Conservation (phyloP, 2,113 vertebrate species). For the Melierax canorus region DNA sequence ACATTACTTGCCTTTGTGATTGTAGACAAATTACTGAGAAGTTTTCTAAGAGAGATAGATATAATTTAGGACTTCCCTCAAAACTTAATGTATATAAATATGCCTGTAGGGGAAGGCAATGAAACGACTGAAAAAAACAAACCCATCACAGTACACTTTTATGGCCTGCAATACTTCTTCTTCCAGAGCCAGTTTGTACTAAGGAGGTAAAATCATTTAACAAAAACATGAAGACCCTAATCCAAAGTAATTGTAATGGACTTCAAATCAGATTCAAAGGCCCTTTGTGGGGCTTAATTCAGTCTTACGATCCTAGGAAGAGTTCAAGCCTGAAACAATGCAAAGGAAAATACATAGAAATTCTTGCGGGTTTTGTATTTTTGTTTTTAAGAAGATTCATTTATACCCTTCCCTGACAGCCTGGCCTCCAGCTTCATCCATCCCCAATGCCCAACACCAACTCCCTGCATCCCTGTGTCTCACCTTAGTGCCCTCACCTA, state of each 20-base stretch:
- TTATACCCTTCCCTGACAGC: neutral
- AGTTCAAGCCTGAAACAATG: neutral
- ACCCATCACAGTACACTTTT: neutral
- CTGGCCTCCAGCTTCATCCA: neutral
- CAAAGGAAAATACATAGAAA: neutral
- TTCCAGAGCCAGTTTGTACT: neutral
- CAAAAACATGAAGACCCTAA: neutral
- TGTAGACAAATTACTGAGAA: neutral
- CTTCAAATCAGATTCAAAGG: neutral
- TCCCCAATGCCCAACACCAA: rapidly evolving
- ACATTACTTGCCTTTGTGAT: neutral
- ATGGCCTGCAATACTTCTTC: neutral
- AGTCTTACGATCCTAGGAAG: neutral
- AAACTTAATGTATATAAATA: neutral
- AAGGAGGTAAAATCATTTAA: neutral
- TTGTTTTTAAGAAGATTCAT: neutral
- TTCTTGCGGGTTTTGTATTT: rapidly evolving
- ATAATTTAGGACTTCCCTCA: neutral
- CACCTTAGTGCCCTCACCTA: neutral
- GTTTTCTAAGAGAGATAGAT: neutral
- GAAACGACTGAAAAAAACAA: neutral
- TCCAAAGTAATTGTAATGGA: neutral
- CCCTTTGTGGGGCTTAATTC: neutral
- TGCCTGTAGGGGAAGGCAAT: neutral
- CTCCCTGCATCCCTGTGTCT: neutral